These are phyloP conservation scores for Falco cherrug DNA, from an alignment of 2,797 vertebrate genomes.

Conservation along the genomic window DNA sequence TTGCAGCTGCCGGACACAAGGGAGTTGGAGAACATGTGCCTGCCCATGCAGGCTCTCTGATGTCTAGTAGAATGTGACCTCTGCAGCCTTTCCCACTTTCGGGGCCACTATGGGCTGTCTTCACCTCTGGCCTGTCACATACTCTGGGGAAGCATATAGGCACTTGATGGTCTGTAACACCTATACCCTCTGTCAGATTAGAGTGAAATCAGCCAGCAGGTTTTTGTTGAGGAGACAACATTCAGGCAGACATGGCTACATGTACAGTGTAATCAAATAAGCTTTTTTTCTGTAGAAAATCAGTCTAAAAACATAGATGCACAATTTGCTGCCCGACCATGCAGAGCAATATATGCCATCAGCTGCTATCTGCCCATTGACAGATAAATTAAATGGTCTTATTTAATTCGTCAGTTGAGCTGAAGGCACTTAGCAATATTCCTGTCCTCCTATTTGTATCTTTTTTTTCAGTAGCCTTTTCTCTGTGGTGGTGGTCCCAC, in stretches of 20 bases:
- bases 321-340: constrained; percentile 45
- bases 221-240: neutral
- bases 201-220: constrained; percentile 3
- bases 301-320: constrained; percentile 58
- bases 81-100: neutral
- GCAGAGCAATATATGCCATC: constrained; percentile 29
- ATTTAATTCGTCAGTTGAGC: constrained; percentile 1
- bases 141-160: neutral
- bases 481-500: neutral
- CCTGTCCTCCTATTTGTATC: neutral
- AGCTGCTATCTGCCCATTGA: constrained; percentile 55
- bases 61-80: neutral
- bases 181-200: neutral
- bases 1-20: neutral
- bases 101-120: neutral
- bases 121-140: neutral
- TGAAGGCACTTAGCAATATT: neutral
- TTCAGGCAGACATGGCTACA: neutral
- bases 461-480: neutral
- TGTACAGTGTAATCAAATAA: constrained; percentile 19
- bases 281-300: constrained; percentile 61
- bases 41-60: neutral
- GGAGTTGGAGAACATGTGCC: neutral
- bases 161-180: neutral
- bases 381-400: constrained; percentile 53